Evolutionary conservation across 2,113 vertebrate genomes (phyloP).

Genomic region (Semicossyphus pulcher): DNA sequence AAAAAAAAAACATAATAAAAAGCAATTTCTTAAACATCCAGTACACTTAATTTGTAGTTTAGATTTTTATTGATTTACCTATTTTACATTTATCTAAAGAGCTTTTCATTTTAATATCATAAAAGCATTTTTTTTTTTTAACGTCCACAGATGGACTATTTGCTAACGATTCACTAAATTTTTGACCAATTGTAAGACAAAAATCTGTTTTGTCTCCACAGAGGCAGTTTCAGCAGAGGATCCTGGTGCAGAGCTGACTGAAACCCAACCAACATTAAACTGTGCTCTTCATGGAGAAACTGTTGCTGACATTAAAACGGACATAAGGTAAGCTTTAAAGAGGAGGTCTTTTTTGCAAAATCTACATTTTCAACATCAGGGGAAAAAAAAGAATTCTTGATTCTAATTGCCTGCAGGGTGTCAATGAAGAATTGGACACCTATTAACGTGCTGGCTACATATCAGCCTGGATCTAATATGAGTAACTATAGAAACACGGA

Average conservation of each 20-base stretch:
- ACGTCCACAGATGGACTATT: too few species aligned
- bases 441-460: background rate
- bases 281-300: slow-evolving; percentile 19
- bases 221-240: slow-evolving; percentile 52
- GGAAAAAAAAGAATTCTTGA: too few species aligned
- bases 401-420: too few species aligned
- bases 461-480: too few species aligned
- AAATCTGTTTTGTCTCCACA: slow-evolving; percentile 22
- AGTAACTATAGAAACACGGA: too few species aligned
- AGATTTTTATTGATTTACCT: background rate
- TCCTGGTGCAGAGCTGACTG: slow-evolving; percentile 19
- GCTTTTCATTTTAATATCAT: too few species aligned
- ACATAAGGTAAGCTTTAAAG: slow-evolving; percentile 42
- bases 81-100: too few species aligned
- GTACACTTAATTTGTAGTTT: background rate
- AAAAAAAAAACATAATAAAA: too few species aligned
- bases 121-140: too few species aligned
- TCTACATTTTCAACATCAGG: too few species aligned
- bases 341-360: background rate
- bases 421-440: background rate
- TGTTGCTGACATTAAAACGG: slow-evolving; percentile 18
- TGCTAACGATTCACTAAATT: too few species aligned
- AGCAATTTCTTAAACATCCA: background rate
- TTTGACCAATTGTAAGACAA: too few species aligned
- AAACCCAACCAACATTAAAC: background rate